These are phyloP conservation scores for Gasterosteus nipponicus DNA, from an alignment of 2,113 vertebrate genomes.

Conservation along the genomic window DNA sequence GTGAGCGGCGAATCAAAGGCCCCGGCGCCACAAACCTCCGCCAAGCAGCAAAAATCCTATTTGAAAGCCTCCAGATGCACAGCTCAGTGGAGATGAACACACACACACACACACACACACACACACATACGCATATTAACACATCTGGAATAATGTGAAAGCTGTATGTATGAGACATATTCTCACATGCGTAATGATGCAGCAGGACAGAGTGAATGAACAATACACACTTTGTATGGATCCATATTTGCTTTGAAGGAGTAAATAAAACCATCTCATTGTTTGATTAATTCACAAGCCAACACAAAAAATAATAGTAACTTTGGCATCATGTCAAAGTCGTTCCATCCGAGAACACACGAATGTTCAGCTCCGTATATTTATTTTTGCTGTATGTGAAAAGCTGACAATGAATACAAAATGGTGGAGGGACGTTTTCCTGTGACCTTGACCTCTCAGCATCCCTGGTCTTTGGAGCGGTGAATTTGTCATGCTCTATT, in stretches of 20 bases:
- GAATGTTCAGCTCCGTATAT: background rate
- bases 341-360: background rate
- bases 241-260: background rate
- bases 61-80: slow-evolving; percentile 53
- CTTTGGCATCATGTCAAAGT: background rate
- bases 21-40: slow-evolving; percentile 42
- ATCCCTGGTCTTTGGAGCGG: background rate
- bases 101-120: background rate
- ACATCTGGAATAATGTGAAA: background rate
- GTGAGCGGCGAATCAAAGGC: slow-evolving; percentile 57
- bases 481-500: background rate
- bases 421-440: background rate
- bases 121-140: background rate
- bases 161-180: background rate
- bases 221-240: background rate
- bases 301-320: background rate
- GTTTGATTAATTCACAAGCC: slow-evolving; percentile 3
- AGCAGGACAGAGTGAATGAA: background rate
- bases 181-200: background rate
- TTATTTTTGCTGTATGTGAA: background rate
- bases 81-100: slow-evolving; percentile 33
- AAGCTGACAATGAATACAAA: background rate
- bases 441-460: background rate
- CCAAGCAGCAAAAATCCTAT: slow-evolving; percentile 57
- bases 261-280: background rate